Evolutionary conservation across 2,797 vertebrate genomes (phyloP).

Genomic region (Poliocrania exsul): DNA sequence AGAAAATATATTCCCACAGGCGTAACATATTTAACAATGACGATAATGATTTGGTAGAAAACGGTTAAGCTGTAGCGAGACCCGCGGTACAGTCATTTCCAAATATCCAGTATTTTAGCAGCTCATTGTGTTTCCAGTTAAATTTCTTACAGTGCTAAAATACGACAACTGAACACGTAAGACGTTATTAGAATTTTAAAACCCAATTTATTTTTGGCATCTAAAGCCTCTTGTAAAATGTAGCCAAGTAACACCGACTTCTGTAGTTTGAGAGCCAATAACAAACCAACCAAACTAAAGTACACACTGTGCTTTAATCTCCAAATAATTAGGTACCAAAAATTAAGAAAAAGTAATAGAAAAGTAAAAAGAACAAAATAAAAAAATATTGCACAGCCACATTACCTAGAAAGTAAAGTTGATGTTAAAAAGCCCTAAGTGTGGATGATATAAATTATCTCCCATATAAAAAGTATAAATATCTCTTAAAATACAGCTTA

Average conservation of each 20-base stretch:
- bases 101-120: constrained; percentile 78
- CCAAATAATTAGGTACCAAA: constrained; percentile 79
- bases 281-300: constrained; percentile 56
- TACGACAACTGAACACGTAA: constrained; percentile 49
- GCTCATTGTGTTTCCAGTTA: constrained; percentile 80
- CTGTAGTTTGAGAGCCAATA: constrained; percentile 57
- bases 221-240: constrained; percentile 64
- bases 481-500: constrained; percentile 85
- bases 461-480: constrained; percentile 88
- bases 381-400: constrained; percentile 86
- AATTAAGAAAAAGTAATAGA: constrained; percentile 82
- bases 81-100: neutral
- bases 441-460: constrained; percentile 86
- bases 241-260: constrained; percentile 51
- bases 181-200: constrained; percentile 66
- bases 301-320: constrained; percentile 69
- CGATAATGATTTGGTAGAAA: constrained; percentile 67
- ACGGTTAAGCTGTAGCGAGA: constrained; percentile 52
- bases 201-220: constrained; percentile 70
- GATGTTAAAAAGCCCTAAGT: constrained; percentile 81
- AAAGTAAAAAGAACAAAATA: constrained; percentile 83
- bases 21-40: constrained; percentile 77
- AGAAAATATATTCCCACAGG: constrained; percentile 80
- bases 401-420: constrained; percentile 83
- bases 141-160: constrained; percentile 73